These are phyloP conservation scores for Scomber japonicus DNA, from an alignment of 2,113 vertebrate species.

Conservation along the genomic window DNA sequence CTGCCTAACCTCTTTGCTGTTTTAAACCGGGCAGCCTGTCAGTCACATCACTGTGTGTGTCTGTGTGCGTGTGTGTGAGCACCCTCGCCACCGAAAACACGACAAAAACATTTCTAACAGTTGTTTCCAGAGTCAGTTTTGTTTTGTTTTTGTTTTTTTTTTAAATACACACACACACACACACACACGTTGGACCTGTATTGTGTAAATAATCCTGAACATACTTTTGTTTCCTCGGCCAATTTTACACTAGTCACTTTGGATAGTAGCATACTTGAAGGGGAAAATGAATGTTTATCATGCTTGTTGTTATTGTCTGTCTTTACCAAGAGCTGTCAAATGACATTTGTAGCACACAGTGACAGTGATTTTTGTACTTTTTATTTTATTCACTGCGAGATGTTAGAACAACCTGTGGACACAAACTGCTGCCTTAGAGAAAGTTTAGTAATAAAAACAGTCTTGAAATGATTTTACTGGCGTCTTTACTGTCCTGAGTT, in stretches of 20 bases:
- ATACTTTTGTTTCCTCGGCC: conserved; percentile 70
- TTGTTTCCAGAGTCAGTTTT: not conserved
- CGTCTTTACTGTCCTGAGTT: not conserved
- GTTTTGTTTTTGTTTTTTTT: not conserved
- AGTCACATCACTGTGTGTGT: conserved; percentile 45
- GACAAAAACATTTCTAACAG: conserved; percentile 20
- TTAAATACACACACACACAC: conserved; percentile 42
- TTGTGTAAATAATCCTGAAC: conserved; percentile 74
- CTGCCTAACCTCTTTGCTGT: conserved; percentile 62
- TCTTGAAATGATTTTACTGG: conserved; percentile 30
- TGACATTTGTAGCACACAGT: conserved; percentile 76
- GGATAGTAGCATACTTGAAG: conserved; percentile 82
- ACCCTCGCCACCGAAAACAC: conserved; percentile 17
- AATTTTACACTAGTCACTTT: conserved; percentile 78
- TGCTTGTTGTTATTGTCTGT: conserved; percentile 69
- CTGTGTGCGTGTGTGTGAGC: conserved; percentile 8
- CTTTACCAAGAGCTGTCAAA: conserved; percentile 72
- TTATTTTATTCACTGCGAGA: conserved; percentile 77
- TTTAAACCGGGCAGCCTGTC: conserved; percentile 75
- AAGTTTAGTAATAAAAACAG: conserved; percentile 86
- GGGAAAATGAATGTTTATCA: conserved; percentile 74
- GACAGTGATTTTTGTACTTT: conserved; percentile 76
- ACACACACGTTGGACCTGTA: conserved; percentile 59
- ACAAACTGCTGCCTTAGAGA: conserved; percentile 81
- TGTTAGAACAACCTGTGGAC: conserved; percentile 70